Evolutionary conservation across 2,797 vertebrate genomes (phyloP).

Genomic region (Garrulus glandarius): DNA sequence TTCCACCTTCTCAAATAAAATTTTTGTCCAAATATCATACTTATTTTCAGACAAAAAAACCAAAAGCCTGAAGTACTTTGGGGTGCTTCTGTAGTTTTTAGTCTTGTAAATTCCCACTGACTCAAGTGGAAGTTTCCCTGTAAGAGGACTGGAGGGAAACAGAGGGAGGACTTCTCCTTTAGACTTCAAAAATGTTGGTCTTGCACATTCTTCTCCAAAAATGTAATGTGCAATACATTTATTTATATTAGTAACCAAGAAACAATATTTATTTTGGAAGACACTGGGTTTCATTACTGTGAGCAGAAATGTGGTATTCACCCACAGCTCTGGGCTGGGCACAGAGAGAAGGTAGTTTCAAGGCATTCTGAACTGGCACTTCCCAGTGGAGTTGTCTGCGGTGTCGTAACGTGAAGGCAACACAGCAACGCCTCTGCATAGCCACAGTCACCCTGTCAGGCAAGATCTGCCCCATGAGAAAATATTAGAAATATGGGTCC

Average conservation of each 20-base stretch:
- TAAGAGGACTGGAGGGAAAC: neutral
- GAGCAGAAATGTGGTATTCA: neutral
- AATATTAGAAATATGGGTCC: neutral
- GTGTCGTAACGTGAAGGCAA: neutral
- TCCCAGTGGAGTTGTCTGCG: neutral
- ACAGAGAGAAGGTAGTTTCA: neutral
- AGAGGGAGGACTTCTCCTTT: conserved; percentile 5
- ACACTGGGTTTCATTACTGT: neutral
- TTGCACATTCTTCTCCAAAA: conserved; percentile 58
- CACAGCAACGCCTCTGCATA: neutral
- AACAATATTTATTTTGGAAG: conserved; percentile 64
- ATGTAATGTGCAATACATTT: conserved; percentile 37
- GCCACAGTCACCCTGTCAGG: neutral
- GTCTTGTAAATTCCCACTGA: neutral
- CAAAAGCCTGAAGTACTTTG: neutral
- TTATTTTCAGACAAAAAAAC: neutral
- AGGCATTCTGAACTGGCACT: neutral
- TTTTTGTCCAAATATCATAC: conserved; percentile 11
- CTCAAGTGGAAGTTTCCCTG: neutral
- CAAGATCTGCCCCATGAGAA: neutral
- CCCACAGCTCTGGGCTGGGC: neutral
- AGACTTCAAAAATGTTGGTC: conserved; percentile 34
- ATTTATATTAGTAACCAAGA: conserved; percentile 53
- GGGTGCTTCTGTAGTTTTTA: neutral
- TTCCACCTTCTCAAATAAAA: conserved; percentile 33